Base-by-base conservation (phyloP, 2,888 invertebrate genomes). In the Drosophila phalerata region DNA sequence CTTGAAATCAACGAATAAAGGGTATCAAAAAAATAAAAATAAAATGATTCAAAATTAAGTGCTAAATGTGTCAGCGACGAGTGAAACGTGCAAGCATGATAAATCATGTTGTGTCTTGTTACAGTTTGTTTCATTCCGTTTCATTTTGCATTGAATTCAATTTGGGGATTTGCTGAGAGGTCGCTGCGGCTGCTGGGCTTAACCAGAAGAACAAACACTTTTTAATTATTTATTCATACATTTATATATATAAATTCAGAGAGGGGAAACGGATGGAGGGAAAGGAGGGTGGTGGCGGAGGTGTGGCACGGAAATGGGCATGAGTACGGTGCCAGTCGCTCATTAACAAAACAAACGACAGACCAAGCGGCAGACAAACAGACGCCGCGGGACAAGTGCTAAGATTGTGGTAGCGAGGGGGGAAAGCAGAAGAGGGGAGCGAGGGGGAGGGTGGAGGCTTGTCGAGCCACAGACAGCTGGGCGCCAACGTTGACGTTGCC, bases 311-410 rank as follows among this genome's bases (percentile, higher is more conserved):
- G 22, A 25, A 38, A 15, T 52, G 58, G 38, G 34, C 0, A n/a
- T 9, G 42, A n/a, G 19, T 30, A 28, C 48, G 37, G 0, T 53
- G 73, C 37, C 70, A 60, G 55, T 60, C 48, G 74, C 78, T 77
- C 78, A 77, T 77, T 78, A 74, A 78, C 74, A 78, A 78, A 68
- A 74, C 78, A 78, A 78, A 74, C 71, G 77, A 70, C 60, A 77
- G 49, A 61, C 69, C 51, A 62, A 62, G 73, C 63, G 48, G 63
- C 73, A 77, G 77, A 78, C 77, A 67, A 74, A 70, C 74, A 62
- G 77, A 37, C 74, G 70, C 74, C 75, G 48, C 71, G 22, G 51
- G 67, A 65, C 52, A 48, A 22, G 19, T 15, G 56, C 51, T n/a
- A n/a, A 43, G 30, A 37, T 11, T 30, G 9, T 11, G 2, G 9